These are phyloP conservation scores for Remorina albescens DNA, from an alignment of 2,797 vertebrate genomes.

Conservation along the genomic window DNA sequence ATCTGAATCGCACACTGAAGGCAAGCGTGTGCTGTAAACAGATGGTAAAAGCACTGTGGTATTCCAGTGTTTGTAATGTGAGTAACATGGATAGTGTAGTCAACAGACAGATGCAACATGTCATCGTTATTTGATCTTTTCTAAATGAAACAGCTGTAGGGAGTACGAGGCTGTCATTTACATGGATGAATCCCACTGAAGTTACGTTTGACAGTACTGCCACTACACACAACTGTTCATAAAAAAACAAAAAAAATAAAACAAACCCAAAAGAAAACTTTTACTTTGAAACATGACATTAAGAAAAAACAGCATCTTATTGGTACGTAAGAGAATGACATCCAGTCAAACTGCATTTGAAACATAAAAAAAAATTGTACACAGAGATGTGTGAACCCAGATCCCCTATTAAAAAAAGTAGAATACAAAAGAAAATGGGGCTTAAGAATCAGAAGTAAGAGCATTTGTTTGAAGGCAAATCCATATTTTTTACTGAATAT, in stretches of 20 bases:
- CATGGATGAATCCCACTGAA: not conserved
- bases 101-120: constrained; percentile 21
- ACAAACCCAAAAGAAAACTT: no score
- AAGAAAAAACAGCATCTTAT: not conserved
- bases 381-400: not conserved
- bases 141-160: not conserved
- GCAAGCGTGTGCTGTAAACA: no score
- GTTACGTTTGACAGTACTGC: not conserved
- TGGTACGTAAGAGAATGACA: not conserved
- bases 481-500: no score
- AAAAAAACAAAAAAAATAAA: no score
- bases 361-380: not conserved
- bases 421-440: not conserved
- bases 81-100: not conserved
- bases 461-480: not conserved
- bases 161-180: constrained; percentile 17
- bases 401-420: no score
- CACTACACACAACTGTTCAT: not conserved
- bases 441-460: not conserved
- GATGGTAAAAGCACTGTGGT: constrained; percentile 21
- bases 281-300: constrained; percentile 3
- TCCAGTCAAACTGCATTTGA: not conserved
- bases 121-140: not conserved
- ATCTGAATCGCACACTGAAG: no score
- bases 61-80: constrained; percentile 12